A percentile compares a stretch with the other conserved stretches of the same genome.
Evolutionary conservation across 1,140 invertebrate species (phyloP).

Genomic region (Trachelipus rathkii): DNA sequence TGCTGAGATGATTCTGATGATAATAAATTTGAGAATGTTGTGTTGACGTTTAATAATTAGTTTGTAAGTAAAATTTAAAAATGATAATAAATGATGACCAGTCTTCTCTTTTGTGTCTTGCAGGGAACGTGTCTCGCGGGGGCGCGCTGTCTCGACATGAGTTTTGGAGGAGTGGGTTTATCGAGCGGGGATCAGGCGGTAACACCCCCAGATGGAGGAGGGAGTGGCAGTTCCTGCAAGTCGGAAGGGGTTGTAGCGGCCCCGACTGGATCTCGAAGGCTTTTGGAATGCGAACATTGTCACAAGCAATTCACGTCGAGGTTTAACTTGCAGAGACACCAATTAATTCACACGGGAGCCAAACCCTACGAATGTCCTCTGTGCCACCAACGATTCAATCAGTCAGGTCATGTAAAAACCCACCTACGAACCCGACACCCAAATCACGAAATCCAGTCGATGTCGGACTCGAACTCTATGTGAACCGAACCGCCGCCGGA

Average conservation of each 20-base stretch:
- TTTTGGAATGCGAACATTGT: constrained; percentile 48
- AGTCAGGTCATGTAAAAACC: constrained; percentile 48
- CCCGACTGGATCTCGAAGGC: constrained; percentile 29
- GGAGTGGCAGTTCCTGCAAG: constrained; percentile 19
- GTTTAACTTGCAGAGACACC: constrained; percentile 46
- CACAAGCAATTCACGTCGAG: constrained; percentile 47
- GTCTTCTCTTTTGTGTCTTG: constrained; percentile 1
- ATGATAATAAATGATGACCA: neutral
- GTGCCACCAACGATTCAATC: constrained; percentile 60
- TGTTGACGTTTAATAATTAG: no score
- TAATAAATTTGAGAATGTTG: no score
- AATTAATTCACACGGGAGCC: constrained; percentile 47
- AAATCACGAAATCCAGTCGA: constrained; percentile 33
- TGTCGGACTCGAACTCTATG: constrained; percentile 5
- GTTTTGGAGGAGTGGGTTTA: neutral
- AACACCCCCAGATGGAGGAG: constrained; percentile 7
- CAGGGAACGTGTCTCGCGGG: neutral
- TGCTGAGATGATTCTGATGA: no score
- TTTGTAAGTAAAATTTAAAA: no score
- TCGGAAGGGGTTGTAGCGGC: constrained; percentile 29
- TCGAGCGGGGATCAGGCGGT: neutral
- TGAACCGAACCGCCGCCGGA: constrained; percentile 9
- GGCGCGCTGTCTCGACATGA: constrained; percentile 7
- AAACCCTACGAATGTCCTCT: constrained; percentile 55
- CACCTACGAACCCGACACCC: constrained; percentile 43